phyloP scores from a whole-genome alignment of 2,888 invertebrate species.

The Cantharis rustica region DNA sequence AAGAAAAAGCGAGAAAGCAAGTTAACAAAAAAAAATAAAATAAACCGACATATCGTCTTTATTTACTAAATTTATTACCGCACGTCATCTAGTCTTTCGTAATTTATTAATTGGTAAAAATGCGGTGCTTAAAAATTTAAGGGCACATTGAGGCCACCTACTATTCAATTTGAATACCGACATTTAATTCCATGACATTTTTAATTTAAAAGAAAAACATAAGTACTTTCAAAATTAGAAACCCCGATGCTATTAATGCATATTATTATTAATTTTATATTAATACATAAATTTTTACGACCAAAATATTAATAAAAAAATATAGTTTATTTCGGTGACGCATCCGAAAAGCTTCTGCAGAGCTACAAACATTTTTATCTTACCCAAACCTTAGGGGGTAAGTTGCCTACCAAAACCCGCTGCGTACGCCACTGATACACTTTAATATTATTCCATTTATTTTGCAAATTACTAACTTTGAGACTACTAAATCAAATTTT shows the following conservation, averaged over 20 bases:
- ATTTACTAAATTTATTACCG: constrained; percentile 25
- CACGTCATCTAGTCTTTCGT: constrained; percentile 14
- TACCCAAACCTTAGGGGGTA: background rate
- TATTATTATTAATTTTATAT: background rate
- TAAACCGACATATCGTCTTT: constrained; percentile 16
- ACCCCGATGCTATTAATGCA: constrained; percentile 1
- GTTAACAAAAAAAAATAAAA: background rate
- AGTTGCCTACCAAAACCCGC: background rate
- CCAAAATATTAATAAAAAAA: background rate
- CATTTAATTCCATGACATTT: constrained; percentile 1
- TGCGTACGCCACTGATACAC: background rate
- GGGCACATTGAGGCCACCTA: constrained; percentile 15
- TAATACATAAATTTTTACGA: background rate
- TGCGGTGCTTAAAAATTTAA: constrained; percentile 6
- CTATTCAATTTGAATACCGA: constrained; percentile 3
- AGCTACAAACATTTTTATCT: background rate
- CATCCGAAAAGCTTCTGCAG: background rate
- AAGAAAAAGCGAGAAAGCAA: constrained; percentile 8
- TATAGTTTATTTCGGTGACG: background rate
- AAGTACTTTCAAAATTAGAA: constrained; percentile 2
- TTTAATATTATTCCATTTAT: background rate
- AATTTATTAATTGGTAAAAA: constrained; percentile 19
- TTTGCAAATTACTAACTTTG: too few relatives aligned
- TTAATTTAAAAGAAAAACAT: background rate
- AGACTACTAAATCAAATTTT: too few relatives aligned